Evolutionary conservation across 2,888 invertebrate genomes (phyloP), one percentile per base, ranked within the genome.

Genomic region (Sesia bembeciformis): DNA sequence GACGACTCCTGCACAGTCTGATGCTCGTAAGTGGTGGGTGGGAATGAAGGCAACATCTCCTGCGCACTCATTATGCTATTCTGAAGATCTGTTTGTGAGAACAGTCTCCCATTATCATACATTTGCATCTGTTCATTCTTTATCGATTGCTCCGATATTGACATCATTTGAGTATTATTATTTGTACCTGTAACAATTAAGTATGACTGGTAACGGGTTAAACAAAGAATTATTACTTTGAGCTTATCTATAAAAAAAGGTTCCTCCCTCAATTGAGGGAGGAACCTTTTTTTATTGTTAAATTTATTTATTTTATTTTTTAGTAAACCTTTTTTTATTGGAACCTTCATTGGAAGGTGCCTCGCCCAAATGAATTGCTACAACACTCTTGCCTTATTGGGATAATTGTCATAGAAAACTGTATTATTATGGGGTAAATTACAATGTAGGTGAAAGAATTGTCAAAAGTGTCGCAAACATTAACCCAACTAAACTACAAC

Each of bases 51-150:
- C 60, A 84, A 59, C 68, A 84, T 76, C 40, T 84, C 85, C 56
- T 78, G 78, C 53, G 67, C 69, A 70, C 62, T 78, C 68, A 72
- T 77, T 62, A 78, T 81, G 72, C 68, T 88, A 62, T 67, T 80
- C 57, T 81, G 82, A 60, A 90, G 65, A n/a, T 85, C 79, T 23
- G 82, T 65, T 60, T 84, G 84, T 7, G 70, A 63, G 66, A 74
- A 90, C 63, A 84, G 65, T 46, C 83, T 72, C 49, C 76, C 74
- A 60, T 72, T 82, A 53, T 81, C 80, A 63, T 81, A 87, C 75
- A 86, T 77, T 52, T 80, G 76, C 73, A 87, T 73, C 56, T 84
- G 84, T 62, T 88, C 88, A 62, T 76, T 84, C 66, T 89, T 89
- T 52, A 81, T 65, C 23, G 67, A 65, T 65, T 81, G 85, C 56